Base-by-base conservation (phyloP, 2,888 invertebrate genomes). In the Bellardia bayeri region DNA sequence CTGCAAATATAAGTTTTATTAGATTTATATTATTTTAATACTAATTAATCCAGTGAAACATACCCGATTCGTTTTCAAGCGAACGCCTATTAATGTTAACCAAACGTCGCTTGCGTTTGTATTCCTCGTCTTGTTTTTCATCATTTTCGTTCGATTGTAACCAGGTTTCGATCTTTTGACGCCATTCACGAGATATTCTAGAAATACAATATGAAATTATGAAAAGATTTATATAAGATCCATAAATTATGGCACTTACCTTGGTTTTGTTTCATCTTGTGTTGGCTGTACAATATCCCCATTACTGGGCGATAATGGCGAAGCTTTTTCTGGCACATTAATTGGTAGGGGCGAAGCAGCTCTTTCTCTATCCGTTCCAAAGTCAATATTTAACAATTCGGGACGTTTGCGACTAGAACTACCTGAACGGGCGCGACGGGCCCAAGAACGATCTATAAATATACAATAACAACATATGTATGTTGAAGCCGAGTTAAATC, bases 101-200 rank as follows among this genome's bases (percentile, higher is more conserved):
- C 92, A 96, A 94, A 89, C 96, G 95, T 90, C 96, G 95, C 91
- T 95, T 95, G 90, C 95, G 95, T 90, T 96, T 95, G 88, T 96
- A 94, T 90, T 96, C 96, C 89, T 96, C 96, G 88, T 95, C 96
- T 89, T 95, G 95, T 90, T 95, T 95, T 92, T 97, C 97, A 92
- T 96, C 97, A 91, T 96, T 96, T 92, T 97, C 97, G 94, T 97
- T 97, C 83, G 97, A 97, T 89, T 97, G 96, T 88, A 98, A 94
- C 98, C 98, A 98, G 7, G 97, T 97, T 93, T 98, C 98, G 91
- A 98, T 98, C 93, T 98, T 98, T 93, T 97, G 97, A 71, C 97
- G 95, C 97, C 97, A 97, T 91, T 97, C 97, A 94, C 96, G 97
- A 90, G 93, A 95, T 91, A 92, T 93, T 91, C 94, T 92, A 33